These are phyloP conservation scores for Orthosia gracilis DNA, from an alignment of 2,888 invertebrate genomes.

Conservation along the genomic window DNA sequence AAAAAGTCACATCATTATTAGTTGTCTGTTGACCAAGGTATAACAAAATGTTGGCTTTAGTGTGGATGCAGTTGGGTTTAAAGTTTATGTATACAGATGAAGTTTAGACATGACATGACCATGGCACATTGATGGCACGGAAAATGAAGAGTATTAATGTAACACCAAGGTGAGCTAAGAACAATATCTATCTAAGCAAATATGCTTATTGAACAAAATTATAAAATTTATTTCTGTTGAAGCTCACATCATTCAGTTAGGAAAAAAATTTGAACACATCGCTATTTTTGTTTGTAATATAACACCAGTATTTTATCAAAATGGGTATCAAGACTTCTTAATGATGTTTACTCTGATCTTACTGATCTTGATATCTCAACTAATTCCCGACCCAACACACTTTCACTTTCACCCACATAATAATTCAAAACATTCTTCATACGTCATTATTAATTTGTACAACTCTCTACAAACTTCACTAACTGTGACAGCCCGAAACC, in stretches of 20 bases:
- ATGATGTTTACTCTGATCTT: conserved; percentile 14
- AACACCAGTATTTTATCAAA: background rate
- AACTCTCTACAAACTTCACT: conserved; percentile 53
- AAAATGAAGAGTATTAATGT: background rate
- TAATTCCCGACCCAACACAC: conserved; percentile 38
- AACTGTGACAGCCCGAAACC: conserved; percentile 61
- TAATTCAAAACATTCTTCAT: conserved; percentile 44
- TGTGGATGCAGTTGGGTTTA: background rate
- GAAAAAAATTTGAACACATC: background rate
- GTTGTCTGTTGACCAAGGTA: background rate
- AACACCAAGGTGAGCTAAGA: background rate
- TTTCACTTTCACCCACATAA: conserved; percentile 56
- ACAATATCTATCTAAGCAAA: too few relatives aligned
- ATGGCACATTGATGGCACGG: background rate
- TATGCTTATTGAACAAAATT: background rate
- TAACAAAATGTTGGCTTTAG: background rate
- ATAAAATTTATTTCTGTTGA: background rate
- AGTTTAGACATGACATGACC: background rate
- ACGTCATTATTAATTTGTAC: conserved; percentile 60
- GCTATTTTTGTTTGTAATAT: conserved; percentile 30
- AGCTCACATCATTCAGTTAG: background rate
- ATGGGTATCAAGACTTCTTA: conserved; percentile 18
- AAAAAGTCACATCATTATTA: background rate
- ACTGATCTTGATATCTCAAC: conserved; percentile 48
- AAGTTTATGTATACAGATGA: background rate